phyloP scores from a whole-genome alignment of 2,888 invertebrate species.

The Perithous albicinctus region DNA sequence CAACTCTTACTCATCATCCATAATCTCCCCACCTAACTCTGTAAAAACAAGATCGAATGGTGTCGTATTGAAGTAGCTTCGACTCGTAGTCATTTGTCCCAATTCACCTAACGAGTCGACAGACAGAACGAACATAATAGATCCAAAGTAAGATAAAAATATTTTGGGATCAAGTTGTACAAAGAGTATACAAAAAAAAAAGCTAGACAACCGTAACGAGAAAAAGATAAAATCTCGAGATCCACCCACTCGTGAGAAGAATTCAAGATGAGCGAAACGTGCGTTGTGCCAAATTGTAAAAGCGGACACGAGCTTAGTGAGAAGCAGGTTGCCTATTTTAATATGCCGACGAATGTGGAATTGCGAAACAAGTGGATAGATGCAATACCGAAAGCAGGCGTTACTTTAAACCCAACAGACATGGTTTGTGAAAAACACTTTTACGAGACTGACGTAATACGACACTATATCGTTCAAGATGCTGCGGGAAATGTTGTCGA shows the following conservation, averaged over 20 bases:
- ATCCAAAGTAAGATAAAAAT: too few relatives aligned
- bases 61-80: too few relatives aligned
- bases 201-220: too few relatives aligned
- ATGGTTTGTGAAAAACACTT: conserved; percentile 26
- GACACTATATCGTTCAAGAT: conserved; percentile 4
- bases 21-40: too few relatives aligned
- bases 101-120: too few relatives aligned
- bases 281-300: not conserved
- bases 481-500: conserved; percentile 14
- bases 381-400: not conserved
- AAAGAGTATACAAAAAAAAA: too few relatives aligned
- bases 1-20: too few relatives aligned
- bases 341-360: conserved; percentile 3
- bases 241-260: not conserved
- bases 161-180: too few relatives aligned
- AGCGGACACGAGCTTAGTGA: conserved; percentile 1
- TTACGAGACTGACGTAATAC: not conserved
- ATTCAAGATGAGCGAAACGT: conserved; percentile 4
- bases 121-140: too few relatives aligned
- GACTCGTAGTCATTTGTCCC: too few relatives aligned
- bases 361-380: conserved; percentile 9
- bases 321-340: not conserved
- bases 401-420: not conserved
- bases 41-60: too few relatives aligned
- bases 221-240: not conserved